Percentiles rank a stretch among this genome's conserved stretches.
Evolutionary conservation across 2,113 vertebrate species (phyloP).

Genomic region (Microcebus ravelobensis): DNA sequence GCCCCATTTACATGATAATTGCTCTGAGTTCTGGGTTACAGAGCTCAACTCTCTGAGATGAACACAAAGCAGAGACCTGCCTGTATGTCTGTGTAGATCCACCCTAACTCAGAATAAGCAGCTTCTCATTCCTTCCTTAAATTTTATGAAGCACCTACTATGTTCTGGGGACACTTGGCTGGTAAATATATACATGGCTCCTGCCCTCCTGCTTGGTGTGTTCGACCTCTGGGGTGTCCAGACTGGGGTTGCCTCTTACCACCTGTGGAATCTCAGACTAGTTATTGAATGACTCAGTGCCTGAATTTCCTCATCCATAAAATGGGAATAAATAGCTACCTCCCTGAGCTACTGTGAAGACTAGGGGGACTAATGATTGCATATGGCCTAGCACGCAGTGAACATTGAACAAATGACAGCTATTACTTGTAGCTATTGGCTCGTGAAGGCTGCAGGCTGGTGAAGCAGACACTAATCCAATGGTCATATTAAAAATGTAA

Average conservation of each 20-base stretch:
- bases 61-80: neutral
- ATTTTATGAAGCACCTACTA: neutral
- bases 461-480: neutral
- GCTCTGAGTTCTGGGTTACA: neutral
- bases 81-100: neutral
- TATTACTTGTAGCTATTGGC: neutral
- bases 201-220: neutral
- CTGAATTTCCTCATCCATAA: neutral
- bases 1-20: neutral
- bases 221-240: neutral
- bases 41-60: neutral
- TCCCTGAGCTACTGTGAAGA: neutral
- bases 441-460: neutral
- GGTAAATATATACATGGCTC: neutral
- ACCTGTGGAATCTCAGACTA: neutral
- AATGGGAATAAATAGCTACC: neutral
- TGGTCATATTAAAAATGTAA: neutral
- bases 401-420: neutral
- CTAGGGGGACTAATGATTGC: neutral
- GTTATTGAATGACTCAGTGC: neutral
- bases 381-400: neutral
- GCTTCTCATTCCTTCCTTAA: neutral
- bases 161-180: neutral
- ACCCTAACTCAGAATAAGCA: neutral
- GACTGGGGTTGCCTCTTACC: neutral